Conservation (phyloP, 2,113 vertebrate genomes). For the Pholis gunnellus region DNA sequence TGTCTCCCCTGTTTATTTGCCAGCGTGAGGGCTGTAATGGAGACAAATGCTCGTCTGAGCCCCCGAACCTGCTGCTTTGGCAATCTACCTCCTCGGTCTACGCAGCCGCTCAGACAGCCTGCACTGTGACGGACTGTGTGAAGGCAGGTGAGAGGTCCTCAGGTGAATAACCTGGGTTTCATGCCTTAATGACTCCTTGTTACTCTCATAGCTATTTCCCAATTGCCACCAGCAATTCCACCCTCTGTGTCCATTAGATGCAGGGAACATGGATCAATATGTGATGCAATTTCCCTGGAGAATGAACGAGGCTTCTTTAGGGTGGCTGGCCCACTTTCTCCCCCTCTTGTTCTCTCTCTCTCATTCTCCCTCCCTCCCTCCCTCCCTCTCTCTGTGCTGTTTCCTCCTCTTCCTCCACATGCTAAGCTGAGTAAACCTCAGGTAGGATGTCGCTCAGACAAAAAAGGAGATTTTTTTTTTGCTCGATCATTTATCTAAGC, state of each 20-base stretch:
- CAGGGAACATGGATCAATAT: conserved; percentile 73
- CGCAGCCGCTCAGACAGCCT: conserved; percentile 6
- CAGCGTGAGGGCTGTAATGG: conserved; percentile 73
- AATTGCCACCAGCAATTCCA: conserved; percentile 72
- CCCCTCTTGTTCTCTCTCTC: conserved; percentile 17
- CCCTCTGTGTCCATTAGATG: conserved; percentile 75
- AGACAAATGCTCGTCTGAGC: conserved; percentile 78
- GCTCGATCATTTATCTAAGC: conserved; percentile 60
- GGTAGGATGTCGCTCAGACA: conserved; percentile 43
- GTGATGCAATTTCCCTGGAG: conserved; percentile 76
- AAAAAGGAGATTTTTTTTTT: conserved; percentile 11
- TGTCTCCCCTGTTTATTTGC: conserved; percentile 81
- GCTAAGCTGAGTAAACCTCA: conserved; percentile 44
- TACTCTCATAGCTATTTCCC: conserved; percentile 77
- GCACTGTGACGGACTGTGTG: conserved; percentile 38
- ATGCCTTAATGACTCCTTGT: conserved; percentile 82
- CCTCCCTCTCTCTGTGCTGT: background rate
- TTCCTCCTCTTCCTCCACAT: conserved; percentile 6
- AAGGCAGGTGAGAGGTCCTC: conserved; percentile 71
- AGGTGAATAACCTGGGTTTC: conserved; percentile 72
- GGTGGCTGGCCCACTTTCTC: conserved; percentile 43
- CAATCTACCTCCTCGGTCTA: conserved; percentile 33
- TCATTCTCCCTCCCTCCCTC: background rate
- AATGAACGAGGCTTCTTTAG: conserved; percentile 59
- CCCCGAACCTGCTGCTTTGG: conserved; percentile 55